These are phyloP conservation scores for Ectemnius cavifrons DNA, from an alignment of 2,888 invertebrate genomes.

Conservation along the genomic window DNA sequence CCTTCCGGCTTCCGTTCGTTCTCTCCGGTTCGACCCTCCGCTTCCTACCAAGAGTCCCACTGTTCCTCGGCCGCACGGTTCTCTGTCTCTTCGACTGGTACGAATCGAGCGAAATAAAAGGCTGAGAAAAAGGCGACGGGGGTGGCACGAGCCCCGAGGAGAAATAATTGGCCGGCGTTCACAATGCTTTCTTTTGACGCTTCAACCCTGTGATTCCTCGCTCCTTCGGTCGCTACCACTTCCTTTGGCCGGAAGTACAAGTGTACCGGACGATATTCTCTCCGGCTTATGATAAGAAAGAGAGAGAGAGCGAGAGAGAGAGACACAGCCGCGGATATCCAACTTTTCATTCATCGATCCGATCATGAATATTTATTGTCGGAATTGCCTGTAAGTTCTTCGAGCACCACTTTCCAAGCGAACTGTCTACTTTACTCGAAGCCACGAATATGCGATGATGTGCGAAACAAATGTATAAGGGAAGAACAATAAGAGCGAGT, in stretches of 20 bases:
- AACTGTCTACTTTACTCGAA: too few species aligned
- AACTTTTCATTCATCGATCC: neutral
- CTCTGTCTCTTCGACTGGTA: conserved; percentile 29
- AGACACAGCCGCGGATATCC: neutral
- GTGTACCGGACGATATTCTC: neutral
- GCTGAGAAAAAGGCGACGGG: conserved; percentile 13
- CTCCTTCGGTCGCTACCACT: conserved; percentile 11
- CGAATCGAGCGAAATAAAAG: conserved; percentile 30
- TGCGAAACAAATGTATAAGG: too few species aligned
- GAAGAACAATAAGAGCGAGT: neutral
- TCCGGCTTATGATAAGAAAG: neutral
- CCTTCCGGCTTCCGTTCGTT: conserved; percentile 20
- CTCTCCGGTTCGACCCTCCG: conserved; percentile 13
- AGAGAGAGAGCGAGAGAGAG: too few species aligned
- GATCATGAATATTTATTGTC: neutral
- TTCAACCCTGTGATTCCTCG: conserved; percentile 30
- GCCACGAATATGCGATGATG: too few species aligned
- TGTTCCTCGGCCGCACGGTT: conserved; percentile 1
- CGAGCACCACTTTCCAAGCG: neutral
- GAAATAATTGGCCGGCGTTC: conserved; percentile 63
- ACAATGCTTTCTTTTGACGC: conserved; percentile 49
- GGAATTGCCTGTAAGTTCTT: neutral
- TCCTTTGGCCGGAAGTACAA: conserved; percentile 3
- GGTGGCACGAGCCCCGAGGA: conserved; percentile 17
- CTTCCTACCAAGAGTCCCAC: neutral